Conservation (phyloP, 2,797 vertebrate species). For the Hoplostethus atlanticus region DNA sequence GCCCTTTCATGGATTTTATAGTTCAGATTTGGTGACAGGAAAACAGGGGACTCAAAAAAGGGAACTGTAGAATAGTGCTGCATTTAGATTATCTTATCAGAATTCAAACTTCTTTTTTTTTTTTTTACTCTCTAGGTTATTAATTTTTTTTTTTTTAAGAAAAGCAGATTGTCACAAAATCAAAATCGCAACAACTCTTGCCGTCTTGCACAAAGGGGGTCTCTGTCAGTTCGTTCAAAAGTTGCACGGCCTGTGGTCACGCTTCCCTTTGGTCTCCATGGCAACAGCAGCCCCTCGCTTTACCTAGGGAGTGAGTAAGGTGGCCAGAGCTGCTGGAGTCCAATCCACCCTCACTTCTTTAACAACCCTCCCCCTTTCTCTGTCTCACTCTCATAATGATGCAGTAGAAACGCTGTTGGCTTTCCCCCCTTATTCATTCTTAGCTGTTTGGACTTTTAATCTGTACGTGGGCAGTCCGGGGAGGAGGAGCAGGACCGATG, state of each 20-base stretch:
- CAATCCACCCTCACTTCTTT: conserved; percentile 48
- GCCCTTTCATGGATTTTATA: conserved; percentile 76
- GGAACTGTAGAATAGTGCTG: conserved; percentile 81
- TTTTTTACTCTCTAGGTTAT: conserved; percentile 36
- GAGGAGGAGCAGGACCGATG: conserved; percentile 53
- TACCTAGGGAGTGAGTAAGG: conserved; percentile 41
- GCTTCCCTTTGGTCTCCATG: conserved; percentile 77
- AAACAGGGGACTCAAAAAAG: conserved; percentile 67
- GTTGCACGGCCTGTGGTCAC: conserved; percentile 44
- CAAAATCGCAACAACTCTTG: conserved; percentile 75
- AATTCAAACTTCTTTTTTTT: conserved; percentile 30
- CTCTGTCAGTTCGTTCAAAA: conserved; percentile 59
- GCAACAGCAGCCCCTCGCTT: conserved; percentile 77
- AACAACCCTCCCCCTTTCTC: conserved; percentile 52
- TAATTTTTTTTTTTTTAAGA: conserved; percentile 59
- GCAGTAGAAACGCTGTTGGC: conserved; percentile 33
- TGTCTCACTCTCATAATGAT: conserved; percentile 64
- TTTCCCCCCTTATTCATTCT: conserved; percentile 41
- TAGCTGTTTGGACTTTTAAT: conserved; percentile 45
- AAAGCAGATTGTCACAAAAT: conserved; percentile 86
- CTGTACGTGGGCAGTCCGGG: conserved; percentile 62
- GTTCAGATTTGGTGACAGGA: conserved; percentile 58
- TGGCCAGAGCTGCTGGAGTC: conserved; percentile 66
- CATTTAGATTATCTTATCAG: conserved; percentile 55
- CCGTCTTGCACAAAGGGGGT: conserved; percentile 65